Conservation (phyloP, 2,797 vertebrate genomes). For the Percopsis omiscomaycus region DNA sequence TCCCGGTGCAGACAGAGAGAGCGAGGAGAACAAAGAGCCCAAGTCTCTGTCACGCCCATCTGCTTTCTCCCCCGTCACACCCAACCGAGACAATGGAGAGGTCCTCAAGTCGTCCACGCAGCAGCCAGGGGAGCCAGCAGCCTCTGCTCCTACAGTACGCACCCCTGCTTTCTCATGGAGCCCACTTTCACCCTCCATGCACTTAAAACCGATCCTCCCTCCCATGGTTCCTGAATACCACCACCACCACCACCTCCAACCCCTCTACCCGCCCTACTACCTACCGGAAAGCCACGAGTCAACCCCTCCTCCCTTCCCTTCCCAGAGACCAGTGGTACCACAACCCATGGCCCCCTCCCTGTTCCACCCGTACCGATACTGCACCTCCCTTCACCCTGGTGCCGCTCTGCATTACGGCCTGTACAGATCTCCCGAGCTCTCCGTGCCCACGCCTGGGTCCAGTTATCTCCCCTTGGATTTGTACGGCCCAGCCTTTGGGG, state of each 20-base stretch:
- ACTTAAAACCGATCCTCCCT: conserved; percentile 74
- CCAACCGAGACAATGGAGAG: conserved; percentile 77
- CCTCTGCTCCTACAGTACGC: conserved; percentile 78
- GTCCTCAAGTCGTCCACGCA: conserved; percentile 40
- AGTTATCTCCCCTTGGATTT: conserved; percentile 71
- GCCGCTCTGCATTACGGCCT: conserved; percentile 81
- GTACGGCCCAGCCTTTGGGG: conserved; percentile 73
- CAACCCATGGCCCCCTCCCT: conserved; percentile 80
- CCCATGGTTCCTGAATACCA: conserved; percentile 82
- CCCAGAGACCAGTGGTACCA: conserved; percentile 83
- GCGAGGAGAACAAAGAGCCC: conserved; percentile 59
- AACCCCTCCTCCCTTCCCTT: conserved; percentile 71
- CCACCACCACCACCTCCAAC: conserved; percentile 77
- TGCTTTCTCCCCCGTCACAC: conserved; percentile 86
- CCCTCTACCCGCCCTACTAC: conserved; percentile 83
- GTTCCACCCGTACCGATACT: conserved; percentile 83
- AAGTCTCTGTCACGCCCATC: conserved; percentile 78
- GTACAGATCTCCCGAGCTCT: conserved; percentile 80
- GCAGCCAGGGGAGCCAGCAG: conserved; percentile 61
- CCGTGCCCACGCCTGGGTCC: conserved; percentile 73
- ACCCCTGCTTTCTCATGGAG: conserved; percentile 80
- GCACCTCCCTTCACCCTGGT: conserved; percentile 79
- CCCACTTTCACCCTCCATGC: conserved; percentile 71
- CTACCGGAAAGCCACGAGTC: conserved; percentile 76
- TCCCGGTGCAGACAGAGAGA: conserved; percentile 45